Base-by-base conservation (phyloP, 1,140 invertebrate species). In the Saccostrea cuccullata region DNA sequence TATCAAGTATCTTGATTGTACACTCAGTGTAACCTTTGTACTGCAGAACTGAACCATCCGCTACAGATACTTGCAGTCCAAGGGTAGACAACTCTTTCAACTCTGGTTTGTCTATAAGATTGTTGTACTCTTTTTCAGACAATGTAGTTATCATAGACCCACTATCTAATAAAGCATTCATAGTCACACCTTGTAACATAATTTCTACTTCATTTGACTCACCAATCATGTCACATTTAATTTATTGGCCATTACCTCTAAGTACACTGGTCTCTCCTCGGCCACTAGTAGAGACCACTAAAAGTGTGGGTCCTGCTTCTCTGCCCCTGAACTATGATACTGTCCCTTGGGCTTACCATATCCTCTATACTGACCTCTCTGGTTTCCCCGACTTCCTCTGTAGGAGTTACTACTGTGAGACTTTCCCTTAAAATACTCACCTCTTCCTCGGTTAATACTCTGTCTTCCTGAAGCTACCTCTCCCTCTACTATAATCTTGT, bases 21-120 rank as follows among this genome's bases (percentile, higher is more conserved):
- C 30, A 6, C n/a, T 90, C 89, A 83, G 82, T 36, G 30, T 2
- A 1, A 36, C 30, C 30, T 36, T 36, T 36, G 30, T 36, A 36
- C 30, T 2, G 30, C 58, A 87, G 30, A 20, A 23, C 40, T 55
- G 36, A 36, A 77, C 89, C 86, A 84, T 82, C 58, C 4, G 89
- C 89, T 47, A 82, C 9, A 23, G 9, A 36, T 17, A 87, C 56
- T 40, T 73, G 17, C 64, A 36, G 30, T 0, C 30, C 30, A 36
- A 36, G 30, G 30, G 30, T 36, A 36, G 30, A 36, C 30, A 36
- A 36, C 30, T 36, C 30, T 36, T 36, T 36, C 1, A 36, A 36
- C 30, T 36, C 58, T 60, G 58, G 58, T 60, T 60, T 60, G 58
- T n/a, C 15, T 30, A 1, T 64, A 36, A 90, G 26, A 23, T 23